These are phyloP conservation scores for Xiphorhynchus erythropygius DNA, from an alignment of 2,797 vertebrate genomes.

Conservation along the genomic window DNA sequence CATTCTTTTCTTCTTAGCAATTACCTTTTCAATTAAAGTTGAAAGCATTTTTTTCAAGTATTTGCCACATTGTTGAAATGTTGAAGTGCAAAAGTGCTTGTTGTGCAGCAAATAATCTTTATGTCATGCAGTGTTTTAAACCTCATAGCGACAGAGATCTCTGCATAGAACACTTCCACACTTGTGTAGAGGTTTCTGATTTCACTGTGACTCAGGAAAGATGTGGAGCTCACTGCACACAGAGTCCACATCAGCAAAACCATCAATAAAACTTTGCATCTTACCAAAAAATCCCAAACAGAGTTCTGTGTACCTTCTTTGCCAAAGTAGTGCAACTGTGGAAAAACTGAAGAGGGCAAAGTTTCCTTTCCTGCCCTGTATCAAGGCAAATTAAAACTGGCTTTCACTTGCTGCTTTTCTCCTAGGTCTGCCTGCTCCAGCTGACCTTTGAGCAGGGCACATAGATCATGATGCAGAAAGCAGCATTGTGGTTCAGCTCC, in stretches of 20 bases:
- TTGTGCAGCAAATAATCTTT: background rate
- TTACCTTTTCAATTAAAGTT: background rate
- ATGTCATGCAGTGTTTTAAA: background rate
- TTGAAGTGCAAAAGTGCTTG: background rate
- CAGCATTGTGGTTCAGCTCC: background rate
- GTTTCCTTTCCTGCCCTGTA: background rate
- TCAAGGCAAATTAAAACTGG: background rate
- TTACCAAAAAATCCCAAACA: background rate
- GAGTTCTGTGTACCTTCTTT: background rate
- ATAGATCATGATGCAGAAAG: background rate
- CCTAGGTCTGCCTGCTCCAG: background rate
- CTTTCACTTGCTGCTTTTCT: conserved; percentile 1
- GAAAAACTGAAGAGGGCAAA: background rate
- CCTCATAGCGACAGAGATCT: background rate
- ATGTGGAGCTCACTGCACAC: background rate
- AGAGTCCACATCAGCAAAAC: background rate
- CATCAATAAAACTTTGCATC: background rate
- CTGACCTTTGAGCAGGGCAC: conserved; percentile 19
- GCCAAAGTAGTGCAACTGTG: background rate
- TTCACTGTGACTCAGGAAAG: background rate
- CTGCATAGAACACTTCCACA: background rate
- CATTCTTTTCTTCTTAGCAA: background rate
- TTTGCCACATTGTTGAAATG: background rate
- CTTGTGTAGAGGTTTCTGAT: background rate
- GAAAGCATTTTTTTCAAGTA: background rate